Evolutionary conservation across 2,113 vertebrate genomes (phyloP).

Genomic region (Tautogolabrus adspersus): DNA sequence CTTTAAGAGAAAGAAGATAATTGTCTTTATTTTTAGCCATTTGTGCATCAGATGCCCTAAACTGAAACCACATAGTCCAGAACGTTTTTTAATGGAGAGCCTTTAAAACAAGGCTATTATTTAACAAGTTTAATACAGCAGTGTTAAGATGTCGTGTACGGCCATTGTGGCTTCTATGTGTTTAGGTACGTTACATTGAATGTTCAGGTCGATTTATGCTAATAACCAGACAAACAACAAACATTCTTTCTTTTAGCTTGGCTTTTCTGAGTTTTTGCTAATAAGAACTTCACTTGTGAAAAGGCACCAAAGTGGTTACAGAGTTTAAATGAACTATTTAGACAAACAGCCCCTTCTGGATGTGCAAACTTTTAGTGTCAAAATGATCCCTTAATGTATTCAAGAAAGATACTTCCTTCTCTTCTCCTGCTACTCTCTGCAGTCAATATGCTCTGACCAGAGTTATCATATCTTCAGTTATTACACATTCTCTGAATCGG

Average conservation of each 20-base stretch:
- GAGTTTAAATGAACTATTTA: conserved; percentile 15
- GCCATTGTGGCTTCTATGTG: no score
- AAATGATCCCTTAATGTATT: neutral
- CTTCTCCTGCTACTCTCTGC: neutral
- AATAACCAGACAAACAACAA: neutral
- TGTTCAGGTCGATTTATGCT: neutral
- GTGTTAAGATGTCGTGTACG: neutral
- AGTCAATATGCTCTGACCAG: neutral
- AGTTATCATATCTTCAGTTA: neutral
- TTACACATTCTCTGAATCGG: neutral
- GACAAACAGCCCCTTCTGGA: conserved; percentile 26
- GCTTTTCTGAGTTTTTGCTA: neutral
- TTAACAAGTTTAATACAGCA: neutral
- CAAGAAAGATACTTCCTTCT: neutral
- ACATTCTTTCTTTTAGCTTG: neutral
- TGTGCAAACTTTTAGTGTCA: neutral
- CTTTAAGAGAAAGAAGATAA: no score
- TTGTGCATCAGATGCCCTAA: no score
- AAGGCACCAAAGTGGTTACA: conserved; percentile 7
- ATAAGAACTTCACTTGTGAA: neutral
- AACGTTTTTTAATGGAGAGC: no score
- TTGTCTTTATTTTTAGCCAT: no score
- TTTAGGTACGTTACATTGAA: neutral
- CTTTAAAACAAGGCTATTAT: neutral
- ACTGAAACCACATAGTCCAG: no score